A percentile compares a stretch with the other conserved stretches of the same genome.
Evolutionary conservation across 35 echinoderm and acorn worm species (phyloP).

Genomic region (Ptychodera flava): DNA sequence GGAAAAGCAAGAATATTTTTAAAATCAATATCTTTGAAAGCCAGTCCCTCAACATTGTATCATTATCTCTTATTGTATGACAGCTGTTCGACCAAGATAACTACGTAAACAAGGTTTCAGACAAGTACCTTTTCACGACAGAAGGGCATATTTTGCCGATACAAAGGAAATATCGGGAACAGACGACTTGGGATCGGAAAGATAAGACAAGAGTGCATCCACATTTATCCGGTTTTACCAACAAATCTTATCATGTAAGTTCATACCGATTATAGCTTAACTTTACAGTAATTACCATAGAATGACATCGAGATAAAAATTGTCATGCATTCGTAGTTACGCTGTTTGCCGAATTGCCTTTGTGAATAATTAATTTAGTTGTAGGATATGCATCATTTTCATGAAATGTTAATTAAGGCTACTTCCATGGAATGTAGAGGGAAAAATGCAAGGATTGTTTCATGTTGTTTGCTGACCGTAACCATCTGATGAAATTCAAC

Average conservation of each 20-base stretch:
- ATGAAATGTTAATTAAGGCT: too few species aligned
- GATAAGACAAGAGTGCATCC: background rate
- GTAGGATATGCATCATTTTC: too few species aligned
- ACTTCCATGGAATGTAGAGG: too few species aligned
- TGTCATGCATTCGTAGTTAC: background rate
- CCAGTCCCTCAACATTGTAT: too few species aligned
- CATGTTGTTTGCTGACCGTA: too few species aligned
- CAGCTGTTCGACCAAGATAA: conserved; percentile 96
- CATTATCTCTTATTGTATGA: too few species aligned
- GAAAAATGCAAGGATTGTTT: too few species aligned
- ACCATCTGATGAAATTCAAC: too few species aligned
- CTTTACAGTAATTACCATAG: background rate
- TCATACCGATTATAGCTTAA: background rate
- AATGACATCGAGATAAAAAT: background rate
- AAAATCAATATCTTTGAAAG: too few species aligned
- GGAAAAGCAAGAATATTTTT: too few species aligned
- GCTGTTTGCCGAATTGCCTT: background rate
- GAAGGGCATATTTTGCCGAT: conserved; percentile 93
- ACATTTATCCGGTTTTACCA: background rate
- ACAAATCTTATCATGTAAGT: background rate
- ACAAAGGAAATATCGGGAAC: conserved; percentile 39
- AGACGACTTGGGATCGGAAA: conserved; percentile 8
- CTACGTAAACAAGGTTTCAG: conserved; percentile 72
- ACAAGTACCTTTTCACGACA: conserved; percentile 89
- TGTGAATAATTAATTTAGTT: too few species aligned